phyloP scores from a whole-genome alignment of 1,140 invertebrate genomes.

The Macrobrachium rosenbergii region DNA sequence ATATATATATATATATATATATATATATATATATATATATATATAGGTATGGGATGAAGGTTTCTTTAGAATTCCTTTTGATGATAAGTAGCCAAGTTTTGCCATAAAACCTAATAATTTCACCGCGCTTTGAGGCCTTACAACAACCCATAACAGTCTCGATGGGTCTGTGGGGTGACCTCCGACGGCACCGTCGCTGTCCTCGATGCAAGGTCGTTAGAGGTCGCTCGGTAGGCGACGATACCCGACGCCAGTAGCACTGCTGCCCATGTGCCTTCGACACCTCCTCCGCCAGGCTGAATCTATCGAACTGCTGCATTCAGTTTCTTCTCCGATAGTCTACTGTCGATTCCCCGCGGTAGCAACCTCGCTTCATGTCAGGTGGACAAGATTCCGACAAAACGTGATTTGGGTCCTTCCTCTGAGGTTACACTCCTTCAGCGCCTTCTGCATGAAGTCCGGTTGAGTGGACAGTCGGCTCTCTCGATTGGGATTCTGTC shows the following conservation, averaged over 20 bases:
- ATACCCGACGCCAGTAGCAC: conserved; percentile 5
- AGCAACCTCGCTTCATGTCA: neutral
- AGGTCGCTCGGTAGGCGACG: conserved; percentile 10
- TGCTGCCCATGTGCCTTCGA: conserved; percentile 5
- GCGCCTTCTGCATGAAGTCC: neutral
- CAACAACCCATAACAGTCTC: too few species aligned
- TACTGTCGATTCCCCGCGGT: neutral
- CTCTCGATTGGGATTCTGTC: neutral
- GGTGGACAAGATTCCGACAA: neutral
- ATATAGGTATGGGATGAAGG: too few species aligned
- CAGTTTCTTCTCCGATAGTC: too few species aligned
- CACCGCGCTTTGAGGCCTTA: too few species aligned
- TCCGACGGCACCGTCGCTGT: neutral
- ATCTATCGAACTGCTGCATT: neutral
- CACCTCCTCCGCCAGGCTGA: neutral
- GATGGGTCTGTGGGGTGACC: neutral
- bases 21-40: too few species aligned
- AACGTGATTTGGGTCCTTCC: neutral
- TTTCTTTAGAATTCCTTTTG: too few species aligned
- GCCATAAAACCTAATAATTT: too few species aligned
- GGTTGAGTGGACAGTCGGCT: neutral
- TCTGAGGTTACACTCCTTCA: neutral
- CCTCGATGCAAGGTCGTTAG: conserved; percentile 34
- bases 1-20: too few species aligned
- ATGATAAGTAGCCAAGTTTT: too few species aligned